Evolutionary conservation across 1,140 invertebrate species (phyloP).

Genomic region (Drosophila lowei): DNA sequence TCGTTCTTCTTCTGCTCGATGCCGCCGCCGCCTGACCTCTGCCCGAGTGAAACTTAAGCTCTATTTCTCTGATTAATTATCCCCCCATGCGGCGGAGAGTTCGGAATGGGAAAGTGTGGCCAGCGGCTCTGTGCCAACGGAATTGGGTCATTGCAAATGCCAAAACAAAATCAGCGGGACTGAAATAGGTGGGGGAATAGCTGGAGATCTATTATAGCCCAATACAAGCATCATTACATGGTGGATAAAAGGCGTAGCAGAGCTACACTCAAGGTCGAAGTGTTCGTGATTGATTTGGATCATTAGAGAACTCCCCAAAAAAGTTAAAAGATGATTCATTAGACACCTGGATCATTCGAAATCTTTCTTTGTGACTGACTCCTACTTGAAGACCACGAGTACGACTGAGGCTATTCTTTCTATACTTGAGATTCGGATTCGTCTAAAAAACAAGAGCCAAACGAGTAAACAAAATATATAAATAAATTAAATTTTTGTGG

Average conservation of each 20-base stretch:
- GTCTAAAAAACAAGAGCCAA: no score
- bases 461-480: no score
- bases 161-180: conserved; percentile 41
- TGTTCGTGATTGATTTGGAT: background rate
- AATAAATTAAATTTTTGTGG: no score
- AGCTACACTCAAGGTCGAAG: conserved; percentile 23
- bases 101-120: conserved; percentile 48
- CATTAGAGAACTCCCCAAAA: conserved; percentile 19
- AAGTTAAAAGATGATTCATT: no score
- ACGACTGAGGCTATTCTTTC: no score
- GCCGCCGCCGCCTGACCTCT: no score
- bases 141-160: conserved; percentile 56
- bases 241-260: conserved; percentile 10
- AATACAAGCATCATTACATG: conserved; percentile 14
- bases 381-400: no score
- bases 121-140: conserved; percentile 9
- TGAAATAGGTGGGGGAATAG: conserved; percentile 12
- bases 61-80: conserved; percentile 75
- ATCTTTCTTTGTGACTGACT: no score
- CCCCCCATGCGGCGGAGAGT: conserved; percentile 16
- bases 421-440: no score
- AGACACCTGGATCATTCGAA: no score
- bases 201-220: conserved; percentile 23
- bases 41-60: conserved; percentile 55
- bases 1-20: conserved; percentile 5